Conservation (phyloP, 2,113 vertebrate genomes). For the Pteronura brasiliensis region DNA sequence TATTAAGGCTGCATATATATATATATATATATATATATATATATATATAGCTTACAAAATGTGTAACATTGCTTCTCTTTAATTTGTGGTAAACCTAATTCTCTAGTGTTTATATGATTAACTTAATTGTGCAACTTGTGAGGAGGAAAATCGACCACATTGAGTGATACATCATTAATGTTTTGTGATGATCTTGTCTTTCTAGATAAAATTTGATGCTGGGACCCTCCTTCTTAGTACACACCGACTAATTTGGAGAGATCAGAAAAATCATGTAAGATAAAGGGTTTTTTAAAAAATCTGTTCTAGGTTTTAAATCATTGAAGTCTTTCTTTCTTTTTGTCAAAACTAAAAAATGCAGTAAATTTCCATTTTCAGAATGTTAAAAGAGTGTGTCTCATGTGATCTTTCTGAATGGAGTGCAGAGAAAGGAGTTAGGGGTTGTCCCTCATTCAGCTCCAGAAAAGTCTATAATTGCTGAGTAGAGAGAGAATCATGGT, state of each 20-base stretch:
- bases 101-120: constrained; percentile 14
- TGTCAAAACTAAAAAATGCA: not conserved
- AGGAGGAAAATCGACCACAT: not conserved
- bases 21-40: not conserved
- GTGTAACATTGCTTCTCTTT: not conserved
- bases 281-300: not conserved
- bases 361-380: not conserved
- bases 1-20: not conserved
- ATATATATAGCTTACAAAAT: not conserved
- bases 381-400: not conserved
- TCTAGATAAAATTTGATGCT: constrained; percentile 91
- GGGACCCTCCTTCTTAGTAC: constrained; percentile 93
- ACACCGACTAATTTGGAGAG: constrained; percentile 96
- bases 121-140: not conserved
- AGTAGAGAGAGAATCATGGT: not conserved
- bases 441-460: not conserved
- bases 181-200: constrained; percentile 50
- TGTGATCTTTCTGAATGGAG: not conserved
- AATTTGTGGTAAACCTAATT: constrained; percentile 19
- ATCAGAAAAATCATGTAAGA: constrained; percentile 95
- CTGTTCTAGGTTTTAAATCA: not conserved
- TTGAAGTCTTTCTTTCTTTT: not conserved
- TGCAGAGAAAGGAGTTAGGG: not conserved
- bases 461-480: not conserved
- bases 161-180: not conserved